Evolutionary conservation across 2,797 vertebrate genomes (phyloP), one percentile per base, ranked within the genome.

Genomic region (Sebastes hopkinsi): DNA sequence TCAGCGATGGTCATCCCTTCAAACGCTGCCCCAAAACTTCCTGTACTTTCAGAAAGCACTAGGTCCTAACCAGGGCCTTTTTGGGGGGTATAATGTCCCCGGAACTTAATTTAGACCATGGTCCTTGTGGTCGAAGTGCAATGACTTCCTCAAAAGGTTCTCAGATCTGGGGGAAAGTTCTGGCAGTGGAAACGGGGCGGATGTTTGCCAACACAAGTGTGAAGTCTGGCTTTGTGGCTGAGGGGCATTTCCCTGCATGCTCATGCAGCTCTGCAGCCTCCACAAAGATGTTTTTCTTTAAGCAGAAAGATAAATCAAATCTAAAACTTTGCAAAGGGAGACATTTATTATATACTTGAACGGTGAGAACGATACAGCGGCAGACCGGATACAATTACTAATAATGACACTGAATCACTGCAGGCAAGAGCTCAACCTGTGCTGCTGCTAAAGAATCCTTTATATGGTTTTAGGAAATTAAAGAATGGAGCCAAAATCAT

Each of bases 351-450:
- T 29, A 55, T 32, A 30, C 23, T 16, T 6, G 34, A 2, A 34
- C 4, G 4, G 3, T n/a, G 25, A 54, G 20, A 65, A 22, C 29
- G 10, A 65, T n/a, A 29, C 6, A 20, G 3, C 1, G 1, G 64
- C 34, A 65, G 20, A 67, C 2, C 1, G 4, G 23, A 23, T 58
- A 7, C 29, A 30, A 59, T 72, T 30, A 29, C 11, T 27, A 80
- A 13, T 60, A 72, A 82, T 76, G 36, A 70, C 3, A 67, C 12
- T 16, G n/a, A 42, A 77, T 42, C 10, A 58, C 29, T 75, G 54
- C 16, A 80, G 82, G 56, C 30, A 34, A 77, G 1, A 77, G 14
- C 4, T 68, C 4, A 58, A 38, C 38, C n/a, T 60, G n/a, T 9
- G 16, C 67, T 8, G 25, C 67, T 38, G 36, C 71, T 13, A 34